Evolutionary conservation across 2,113 vertebrate species (phyloP), one percentile per base, ranked within the genome.

Genomic region (Entelurus aequoreus): DNA sequence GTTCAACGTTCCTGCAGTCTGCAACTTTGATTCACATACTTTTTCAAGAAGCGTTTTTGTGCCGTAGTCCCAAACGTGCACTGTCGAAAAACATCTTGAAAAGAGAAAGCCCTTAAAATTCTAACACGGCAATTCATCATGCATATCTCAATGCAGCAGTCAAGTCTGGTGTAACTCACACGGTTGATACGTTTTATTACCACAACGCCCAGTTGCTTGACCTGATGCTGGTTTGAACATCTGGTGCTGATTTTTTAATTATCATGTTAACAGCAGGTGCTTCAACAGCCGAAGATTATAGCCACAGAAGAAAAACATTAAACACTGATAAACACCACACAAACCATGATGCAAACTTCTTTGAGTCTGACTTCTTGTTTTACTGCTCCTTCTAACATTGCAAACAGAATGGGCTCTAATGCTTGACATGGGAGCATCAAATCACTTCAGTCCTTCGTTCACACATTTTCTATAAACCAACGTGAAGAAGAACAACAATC

Each of bases 61-160:
- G 28, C 8, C n/a, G n/a, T n/a, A 14, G n/a, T 65, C 58, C 55
- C 46, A 11, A 53, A 4, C 4, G 11, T 36, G 2, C 50, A 50
- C 48, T 61, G n/a, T 72, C 14, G 58, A 54, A 62, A 42, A 42
- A 15, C 10, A 48, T 64, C 21, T 48, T 12, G 47, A 75, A 61
- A 60, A 46, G n/a, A 55, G 37, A 37, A 15, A 51, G 16, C 28
- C 15, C 48, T 28, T 48, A 61, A 54, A 8, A 62, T 15, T 28
- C 21, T 56, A 54, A 28, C 19, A 48, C 51, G 37, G 10, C 15
- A 15, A 16, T 61, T 70, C 66, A 53, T 64, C 16, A 12, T 68
- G 40, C 14, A 19, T 42, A 35, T n/a, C 13, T 10, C 7, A 1
- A 5, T 40, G 35, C 2, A 62, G 40, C 54, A 9, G 44, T 8